A percentile compares a stretch with the other conserved stretches of the same genome.
Conservation (phyloP, 2,797 vertebrate species). For the Neosilurus hyrtlii region DNA sequence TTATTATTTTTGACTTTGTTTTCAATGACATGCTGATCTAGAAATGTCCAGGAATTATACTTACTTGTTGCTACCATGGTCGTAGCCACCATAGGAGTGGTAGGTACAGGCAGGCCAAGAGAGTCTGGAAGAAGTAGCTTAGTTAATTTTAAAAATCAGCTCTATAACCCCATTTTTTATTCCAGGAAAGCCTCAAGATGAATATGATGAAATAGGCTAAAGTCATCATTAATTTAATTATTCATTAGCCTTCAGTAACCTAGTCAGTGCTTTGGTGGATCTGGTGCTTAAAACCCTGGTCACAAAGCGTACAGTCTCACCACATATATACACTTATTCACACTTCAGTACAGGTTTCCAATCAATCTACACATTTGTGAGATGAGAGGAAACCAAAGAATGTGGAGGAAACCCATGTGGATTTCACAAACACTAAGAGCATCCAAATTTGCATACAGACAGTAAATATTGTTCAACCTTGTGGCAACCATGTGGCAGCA, state of each 20-base stretch:
- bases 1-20: background rate
- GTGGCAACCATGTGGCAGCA: background rate
- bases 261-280: background rate
- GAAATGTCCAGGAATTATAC: background rate
- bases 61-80: slow-evolving; percentile 27
- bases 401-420: background rate
- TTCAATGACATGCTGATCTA: background rate
- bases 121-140: slow-evolving; percentile 44
- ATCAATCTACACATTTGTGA: background rate
- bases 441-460: background rate
- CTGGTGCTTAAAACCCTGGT: background rate
- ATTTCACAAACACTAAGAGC: background rate
- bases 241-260: background rate
- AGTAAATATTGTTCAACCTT: background rate
- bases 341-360: background rate
- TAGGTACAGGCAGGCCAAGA: slow-evolving; percentile 41
- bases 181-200: background rate
- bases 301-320: background rate
- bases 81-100: slow-evolving; percentile 1
- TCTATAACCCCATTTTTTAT: background rate
- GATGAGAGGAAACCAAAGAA: background rate
- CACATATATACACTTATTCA: background rate
- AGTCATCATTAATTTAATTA: background rate
- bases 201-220: background rate
- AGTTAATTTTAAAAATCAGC: background rate